These are phyloP conservation scores for Pseudoatta argentina DNA, from an alignment of 1,140 invertebrate genomes.

Conservation along the genomic window DNA sequence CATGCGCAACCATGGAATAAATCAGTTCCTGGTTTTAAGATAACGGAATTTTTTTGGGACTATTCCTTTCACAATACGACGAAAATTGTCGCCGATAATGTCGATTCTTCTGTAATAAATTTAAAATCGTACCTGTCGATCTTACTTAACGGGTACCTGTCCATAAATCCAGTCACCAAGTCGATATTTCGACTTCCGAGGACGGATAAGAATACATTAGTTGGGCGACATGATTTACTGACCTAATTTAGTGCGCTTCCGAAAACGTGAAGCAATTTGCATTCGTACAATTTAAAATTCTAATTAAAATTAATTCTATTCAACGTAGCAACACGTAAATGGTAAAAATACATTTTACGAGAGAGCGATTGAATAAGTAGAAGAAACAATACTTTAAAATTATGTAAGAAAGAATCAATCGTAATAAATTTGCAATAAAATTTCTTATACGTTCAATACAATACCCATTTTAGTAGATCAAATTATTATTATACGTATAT, in stretches of 20 bases:
- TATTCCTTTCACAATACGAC: constrained; percentile 38
- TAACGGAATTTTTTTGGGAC: constrained; percentile 20
- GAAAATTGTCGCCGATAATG: not conserved
- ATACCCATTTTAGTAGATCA: not conserved
- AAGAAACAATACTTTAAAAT: constrained; percentile 1
- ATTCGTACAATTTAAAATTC: constrained; percentile 7
- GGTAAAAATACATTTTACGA: not conserved
- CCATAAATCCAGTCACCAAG: constrained; percentile 33
- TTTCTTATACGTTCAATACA: not conserved
- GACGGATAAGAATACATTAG: constrained; percentile 37
- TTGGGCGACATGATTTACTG: constrained; percentile 25
- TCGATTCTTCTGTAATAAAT: not conserved
- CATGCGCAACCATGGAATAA: constrained; percentile 41
- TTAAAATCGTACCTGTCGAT: not conserved
- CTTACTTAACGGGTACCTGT: not conserved
- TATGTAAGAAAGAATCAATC: not conserved
- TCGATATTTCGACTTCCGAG: constrained; percentile 35
- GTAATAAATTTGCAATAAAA: not conserved
- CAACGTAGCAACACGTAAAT: not conserved
- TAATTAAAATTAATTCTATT: constrained; percentile 16
- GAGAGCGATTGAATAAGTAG: not conserved
- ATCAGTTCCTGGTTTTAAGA: constrained; percentile 61
- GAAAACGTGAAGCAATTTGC: constrained; percentile 6
- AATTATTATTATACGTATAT: not conserved
- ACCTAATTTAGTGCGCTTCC: constrained; percentile 41